These are phyloP conservation scores for Bradynema listronoti DNA, from an alignment of 1,140 invertebrate species.

Conservation along the genomic window DNA sequence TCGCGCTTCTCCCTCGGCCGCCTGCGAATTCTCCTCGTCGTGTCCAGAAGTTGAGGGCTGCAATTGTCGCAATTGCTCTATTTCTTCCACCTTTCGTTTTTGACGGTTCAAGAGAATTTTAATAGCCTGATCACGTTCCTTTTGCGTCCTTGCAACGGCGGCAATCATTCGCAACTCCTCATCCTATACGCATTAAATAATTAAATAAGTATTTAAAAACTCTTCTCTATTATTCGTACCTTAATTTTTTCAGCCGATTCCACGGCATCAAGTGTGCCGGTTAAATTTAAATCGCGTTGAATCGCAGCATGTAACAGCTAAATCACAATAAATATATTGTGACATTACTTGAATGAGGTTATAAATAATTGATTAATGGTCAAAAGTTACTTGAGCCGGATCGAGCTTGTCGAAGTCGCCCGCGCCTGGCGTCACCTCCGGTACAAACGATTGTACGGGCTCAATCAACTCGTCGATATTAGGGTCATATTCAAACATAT, in stretches of 20 bases:
- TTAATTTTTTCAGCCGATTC: conserved; percentile 51
- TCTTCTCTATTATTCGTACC: conserved; percentile 34
- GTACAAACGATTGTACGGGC: conserved; percentile 50
- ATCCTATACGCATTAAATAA: not conserved
- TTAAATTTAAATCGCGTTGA: conserved; percentile 44
- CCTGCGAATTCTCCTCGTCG: too few species aligned
- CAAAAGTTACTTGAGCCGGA: conserved; percentile 51
- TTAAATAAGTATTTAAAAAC: not conserved
- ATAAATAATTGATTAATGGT: conserved; percentile 3
- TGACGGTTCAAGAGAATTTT: not conserved
- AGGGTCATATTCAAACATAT: conserved; percentile 58
- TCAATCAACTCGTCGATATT: conserved; percentile 35
- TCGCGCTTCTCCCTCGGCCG: too few species aligned
- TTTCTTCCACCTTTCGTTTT: too few species aligned
- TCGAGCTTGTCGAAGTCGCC: conserved; percentile 50
- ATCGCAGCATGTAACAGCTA: conserved; percentile 51
- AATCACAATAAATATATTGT: conserved; percentile 15
- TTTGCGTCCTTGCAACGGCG: conserved; percentile 27
- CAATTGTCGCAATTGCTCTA: too few species aligned
- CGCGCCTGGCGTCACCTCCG: conserved; percentile 50
- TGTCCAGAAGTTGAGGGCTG: too few species aligned
- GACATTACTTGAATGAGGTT: not conserved
- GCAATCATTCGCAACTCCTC: conserved; percentile 46
- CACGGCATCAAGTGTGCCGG: conserved; percentile 44
- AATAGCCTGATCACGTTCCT: conserved; percentile 16